A percentile compares a stretch with the other conserved stretches of the same genome.
phyloP scores from a whole-genome alignment of 2,797 vertebrate species.

The Glossophaga mutica region DNA sequence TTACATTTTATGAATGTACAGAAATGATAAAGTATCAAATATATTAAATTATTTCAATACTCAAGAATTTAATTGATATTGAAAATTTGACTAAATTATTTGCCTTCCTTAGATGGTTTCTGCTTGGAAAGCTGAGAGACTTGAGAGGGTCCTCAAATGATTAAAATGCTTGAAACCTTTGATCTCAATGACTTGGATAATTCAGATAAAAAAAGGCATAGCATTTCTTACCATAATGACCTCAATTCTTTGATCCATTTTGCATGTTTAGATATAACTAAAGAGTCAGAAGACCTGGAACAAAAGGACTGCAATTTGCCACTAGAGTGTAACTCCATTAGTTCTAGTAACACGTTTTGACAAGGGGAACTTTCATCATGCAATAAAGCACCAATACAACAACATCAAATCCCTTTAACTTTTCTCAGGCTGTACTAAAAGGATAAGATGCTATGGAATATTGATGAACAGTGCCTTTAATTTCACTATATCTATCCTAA shows the following conservation, averaged over 20 bases:
- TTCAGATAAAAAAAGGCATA: conserved; percentile 20
- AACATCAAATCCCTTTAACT: background rate
- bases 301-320: conserved; percentile 3
- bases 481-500: background rate
- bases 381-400: background rate
- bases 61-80: background rate
- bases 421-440: background rate
- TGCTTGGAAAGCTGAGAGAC: conserved; percentile 4
- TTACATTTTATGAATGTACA: background rate
- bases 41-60: background rate
- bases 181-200: conserved; percentile 13
- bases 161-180: background rate
- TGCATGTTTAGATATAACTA: background rate
- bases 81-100: background rate
- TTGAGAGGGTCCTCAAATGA: conserved; percentile 15
- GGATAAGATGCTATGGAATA: background rate
- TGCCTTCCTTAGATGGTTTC: background rate
- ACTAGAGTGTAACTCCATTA: background rate
- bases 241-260: background rate
- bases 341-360: conserved; percentile 15
- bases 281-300: background rate
- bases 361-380: background rate
- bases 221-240: background rate
- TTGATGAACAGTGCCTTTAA: background rate
- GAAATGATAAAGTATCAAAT: background rate